These are phyloP conservation scores for Xylota sylvarum DNA, from an alignment of 2,888 invertebrate genomes.

Conservation along the genomic window DNA sequence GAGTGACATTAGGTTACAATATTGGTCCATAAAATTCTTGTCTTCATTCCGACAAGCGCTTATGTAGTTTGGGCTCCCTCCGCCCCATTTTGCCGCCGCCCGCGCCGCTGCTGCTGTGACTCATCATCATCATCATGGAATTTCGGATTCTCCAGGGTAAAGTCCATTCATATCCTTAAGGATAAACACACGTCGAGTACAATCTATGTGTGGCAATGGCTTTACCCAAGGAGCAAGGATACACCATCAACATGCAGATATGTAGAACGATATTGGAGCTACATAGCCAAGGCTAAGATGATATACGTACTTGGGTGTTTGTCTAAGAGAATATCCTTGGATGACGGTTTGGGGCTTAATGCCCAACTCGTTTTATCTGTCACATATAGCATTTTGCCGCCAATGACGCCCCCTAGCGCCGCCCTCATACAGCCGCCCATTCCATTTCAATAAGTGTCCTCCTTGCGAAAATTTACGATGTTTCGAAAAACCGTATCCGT, in stretches of 20 bases:
- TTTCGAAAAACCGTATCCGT: conserved; percentile 61
- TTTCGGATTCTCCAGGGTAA: conserved; percentile 28
- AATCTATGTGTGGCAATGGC: conserved; percentile 3
- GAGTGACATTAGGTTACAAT: conserved; percentile 52
- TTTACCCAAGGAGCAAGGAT: conserved; percentile 10
- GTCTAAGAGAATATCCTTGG: conserved; percentile 37
- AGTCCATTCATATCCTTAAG: conserved; percentile 37
- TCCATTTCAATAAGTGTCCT: conserved; percentile 46
- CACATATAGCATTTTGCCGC: conserved; percentile 61
- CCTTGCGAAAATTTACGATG: conserved; percentile 65
- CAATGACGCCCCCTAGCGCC: conserved; percentile 25
- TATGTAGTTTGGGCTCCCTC: conserved; percentile 16
- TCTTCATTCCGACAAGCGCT: conserved; percentile 36
- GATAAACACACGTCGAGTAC: conserved; percentile 26
- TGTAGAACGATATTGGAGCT: conserved; percentile 20
- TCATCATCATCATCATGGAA: conserved; percentile 58
- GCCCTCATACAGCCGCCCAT: conserved; percentile 23
- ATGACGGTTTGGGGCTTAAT: conserved; percentile 49
- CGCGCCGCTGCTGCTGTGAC: conserved; percentile 19
- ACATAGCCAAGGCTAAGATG: conserved; percentile 43
- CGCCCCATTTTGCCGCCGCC: too few relatives aligned
- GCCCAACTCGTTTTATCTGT: conserved; percentile 67
- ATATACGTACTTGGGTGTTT: conserved; percentile 42
- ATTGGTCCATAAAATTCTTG: conserved; percentile 65
- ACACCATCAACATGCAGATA: conserved; percentile 25